phyloP scores from a whole-genome alignment of 2,113 vertebrate species.

The Excalfactoria chinensis region DNA sequence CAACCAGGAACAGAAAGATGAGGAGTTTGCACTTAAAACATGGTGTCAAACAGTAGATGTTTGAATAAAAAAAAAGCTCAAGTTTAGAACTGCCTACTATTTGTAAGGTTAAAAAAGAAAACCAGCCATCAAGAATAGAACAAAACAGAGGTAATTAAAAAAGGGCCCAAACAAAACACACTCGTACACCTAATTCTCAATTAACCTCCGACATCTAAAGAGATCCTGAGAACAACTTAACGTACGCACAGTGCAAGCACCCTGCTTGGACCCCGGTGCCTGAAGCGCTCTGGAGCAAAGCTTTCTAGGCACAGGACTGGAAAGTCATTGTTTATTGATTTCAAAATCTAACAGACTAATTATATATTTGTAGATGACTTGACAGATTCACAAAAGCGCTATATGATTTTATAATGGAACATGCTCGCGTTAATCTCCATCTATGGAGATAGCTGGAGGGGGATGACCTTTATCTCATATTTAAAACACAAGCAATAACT shows the following conservation, averaged over 20 bases:
- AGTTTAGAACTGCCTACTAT: neutral
- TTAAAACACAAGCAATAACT: conserved; percentile 84
- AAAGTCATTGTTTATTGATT: conserved; percentile 66
- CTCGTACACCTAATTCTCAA: conserved; percentile 12
- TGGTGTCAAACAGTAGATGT: too few relatives aligned
- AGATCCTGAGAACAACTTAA: conserved; percentile 16
- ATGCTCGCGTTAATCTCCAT: conserved; percentile 72
- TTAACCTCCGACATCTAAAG: neutral
- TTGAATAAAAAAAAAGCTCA: neutral
- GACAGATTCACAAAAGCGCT: conserved; percentile 65
- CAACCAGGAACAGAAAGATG: neutral
- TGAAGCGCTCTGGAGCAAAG: conserved; percentile 42
- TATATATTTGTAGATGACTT: conserved; percentile 76
- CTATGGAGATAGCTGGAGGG: conserved; percentile 70
- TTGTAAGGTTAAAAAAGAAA: neutral
- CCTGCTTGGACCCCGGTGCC: conserved; percentile 19
- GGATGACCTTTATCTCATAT: conserved; percentile 82
- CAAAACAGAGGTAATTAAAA: neutral
- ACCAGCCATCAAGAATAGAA: neutral
- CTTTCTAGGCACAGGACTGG: conserved; percentile 39
- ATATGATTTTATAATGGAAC: conserved; percentile 76
- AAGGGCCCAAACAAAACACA: neutral
- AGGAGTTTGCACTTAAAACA: conserved; percentile 4
- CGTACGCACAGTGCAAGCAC: neutral
- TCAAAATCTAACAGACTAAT: conserved; percentile 70